These are phyloP conservation scores for Dasysyrphus albostriatus DNA, from an alignment of 2,888 invertebrate genomes.

Conservation along the genomic window DNA sequence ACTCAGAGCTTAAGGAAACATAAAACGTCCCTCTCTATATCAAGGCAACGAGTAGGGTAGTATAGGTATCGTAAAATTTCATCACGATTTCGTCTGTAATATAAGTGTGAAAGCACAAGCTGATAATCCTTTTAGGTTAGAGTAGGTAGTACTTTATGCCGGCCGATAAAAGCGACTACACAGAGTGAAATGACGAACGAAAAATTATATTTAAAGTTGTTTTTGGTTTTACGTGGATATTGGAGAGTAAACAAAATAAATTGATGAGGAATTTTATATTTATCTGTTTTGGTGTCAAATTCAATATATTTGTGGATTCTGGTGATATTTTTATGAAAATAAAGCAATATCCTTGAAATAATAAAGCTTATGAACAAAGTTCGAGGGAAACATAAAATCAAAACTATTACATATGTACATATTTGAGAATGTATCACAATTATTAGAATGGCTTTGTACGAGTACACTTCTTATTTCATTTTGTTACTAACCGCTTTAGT, in stretches of 20 bases:
- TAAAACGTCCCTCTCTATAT: not conserved
- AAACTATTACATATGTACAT: too few relatives aligned
- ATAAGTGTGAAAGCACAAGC: not conserved
- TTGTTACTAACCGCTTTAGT: too few relatives aligned
- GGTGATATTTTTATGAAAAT: constrained; percentile 24
- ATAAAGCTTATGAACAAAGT: not conserved
- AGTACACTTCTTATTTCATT: too few relatives aligned
- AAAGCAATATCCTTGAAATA: not conserved
- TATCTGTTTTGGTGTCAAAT: constrained; percentile 36
- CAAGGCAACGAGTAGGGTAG: not conserved
- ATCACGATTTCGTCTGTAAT: constrained; percentile 7
- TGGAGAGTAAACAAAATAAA: constrained; percentile 35
- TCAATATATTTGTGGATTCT: constrained; percentile 35
- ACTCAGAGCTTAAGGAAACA: not conserved
- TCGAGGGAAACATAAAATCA: too few relatives aligned
- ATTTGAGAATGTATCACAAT: too few relatives aligned
- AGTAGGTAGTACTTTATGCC: not conserved
- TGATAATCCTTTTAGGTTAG: not conserved
- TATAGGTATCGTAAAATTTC: constrained; percentile 34
- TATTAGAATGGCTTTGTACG: too few relatives aligned
- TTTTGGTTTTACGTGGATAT: constrained; percentile 19
- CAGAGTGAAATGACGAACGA: not conserved
- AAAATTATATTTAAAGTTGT: constrained; percentile 9
- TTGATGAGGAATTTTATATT: constrained; percentile 41
- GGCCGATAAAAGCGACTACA: not conserved